Evolutionary conservation across 1,140 invertebrate genomes (phyloP), one percentile per base, ranked within the genome.

Genomic region (Pogonomyrmex barbatus): DNA sequence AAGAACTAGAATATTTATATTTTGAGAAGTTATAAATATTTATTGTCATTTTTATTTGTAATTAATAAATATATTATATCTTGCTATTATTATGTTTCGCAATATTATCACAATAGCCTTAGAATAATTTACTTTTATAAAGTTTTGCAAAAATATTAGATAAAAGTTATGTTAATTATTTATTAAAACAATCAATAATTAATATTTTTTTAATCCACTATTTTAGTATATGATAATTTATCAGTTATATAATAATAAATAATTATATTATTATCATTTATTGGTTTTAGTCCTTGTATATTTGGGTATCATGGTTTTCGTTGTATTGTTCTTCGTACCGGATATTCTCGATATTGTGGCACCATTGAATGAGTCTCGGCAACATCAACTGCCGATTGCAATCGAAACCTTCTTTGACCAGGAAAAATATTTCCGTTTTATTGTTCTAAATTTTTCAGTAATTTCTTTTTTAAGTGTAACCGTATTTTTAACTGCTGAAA

Each of bases 261-360:
- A 24, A 24, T 24, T 24, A 24, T 24, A 24, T 24, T 45, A 60
- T 14, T 30, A 42, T 77, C 17, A 24, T 45, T 45, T 0, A 62
- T 12, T 70, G 4, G 10, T 50, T 78, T 62, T 65, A 78, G 56
- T 78, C 1, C 0, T 12, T 30, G 4, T 78, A 10, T 78, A 62
- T 50, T 10, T 30, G 24, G 47, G 30, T 45, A 24, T 39, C 5
- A 1, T 71, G 33, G 0, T 60, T 30, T 56, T 82, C n/a, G 9
- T 30, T 42, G 10, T 12, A 14, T 17, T 47, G 8, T n/a, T 82
- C 17, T 82, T 56, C 2, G 5, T 82, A 17, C 78, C 78, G 39
- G 42, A 82, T 2, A 6, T 82, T 58, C 78, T 82, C n/a, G 42
- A 82, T 71, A 5, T 71, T 71, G 9, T 82, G 6, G 50, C 9